Evolutionary conservation across 2,797 vertebrate species (phyloP).

Genomic region (Ateles fusciceps): DNA sequence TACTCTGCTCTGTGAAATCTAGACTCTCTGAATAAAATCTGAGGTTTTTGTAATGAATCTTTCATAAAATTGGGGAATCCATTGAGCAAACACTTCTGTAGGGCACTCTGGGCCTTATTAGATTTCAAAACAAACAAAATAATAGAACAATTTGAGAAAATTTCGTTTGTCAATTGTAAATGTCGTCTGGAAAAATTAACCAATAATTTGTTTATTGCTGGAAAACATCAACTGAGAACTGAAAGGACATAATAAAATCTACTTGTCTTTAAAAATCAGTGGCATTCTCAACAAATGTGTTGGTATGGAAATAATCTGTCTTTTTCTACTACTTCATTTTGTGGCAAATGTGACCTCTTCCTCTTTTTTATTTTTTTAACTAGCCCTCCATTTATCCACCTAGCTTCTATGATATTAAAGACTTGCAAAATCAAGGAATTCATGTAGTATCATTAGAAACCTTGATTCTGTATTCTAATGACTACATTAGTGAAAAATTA

Average conservation of each 20-base stretch:
- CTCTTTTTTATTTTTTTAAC: neutral
- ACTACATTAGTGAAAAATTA: neutral
- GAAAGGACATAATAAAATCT: neutral
- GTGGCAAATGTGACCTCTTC: neutral
- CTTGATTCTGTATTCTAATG: slow-evolving; percentile 36
- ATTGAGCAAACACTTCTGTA: neutral
- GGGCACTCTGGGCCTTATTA: neutral
- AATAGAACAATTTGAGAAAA: neutral
- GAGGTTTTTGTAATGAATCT: neutral
- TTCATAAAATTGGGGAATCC: neutral
- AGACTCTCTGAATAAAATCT: neutral
- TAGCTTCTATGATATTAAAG: neutral
- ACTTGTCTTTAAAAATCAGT: neutral
- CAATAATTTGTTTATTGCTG: neutral
- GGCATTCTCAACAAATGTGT: neutral
- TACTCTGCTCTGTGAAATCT: neutral
- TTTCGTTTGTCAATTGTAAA: neutral
- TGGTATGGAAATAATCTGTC: neutral
- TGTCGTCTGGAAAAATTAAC: neutral
- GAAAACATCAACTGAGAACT: neutral
- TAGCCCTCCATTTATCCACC: neutral
- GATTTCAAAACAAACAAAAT: slow-evolving; percentile 3
- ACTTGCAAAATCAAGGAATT: neutral
- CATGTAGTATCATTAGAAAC: neutral
- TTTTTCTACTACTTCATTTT: neutral